Conservation (phyloP, 37 sponge, comb jelly and placozoan genomes). For the Ianthella basta region DNA sequence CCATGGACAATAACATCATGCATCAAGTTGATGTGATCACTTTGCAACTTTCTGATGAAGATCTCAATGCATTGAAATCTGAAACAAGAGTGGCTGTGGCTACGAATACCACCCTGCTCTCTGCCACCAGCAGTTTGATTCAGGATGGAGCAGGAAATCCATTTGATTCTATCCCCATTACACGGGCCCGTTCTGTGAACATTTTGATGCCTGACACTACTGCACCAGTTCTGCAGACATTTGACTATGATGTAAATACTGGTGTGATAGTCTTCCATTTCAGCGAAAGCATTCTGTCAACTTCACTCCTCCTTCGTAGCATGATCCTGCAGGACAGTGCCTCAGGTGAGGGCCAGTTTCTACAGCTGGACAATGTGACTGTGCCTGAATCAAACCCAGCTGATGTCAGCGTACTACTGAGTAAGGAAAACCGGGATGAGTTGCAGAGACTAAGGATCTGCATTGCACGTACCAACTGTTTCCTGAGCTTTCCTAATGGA, state of each 20-base stretch:
- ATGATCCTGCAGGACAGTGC: neutral
- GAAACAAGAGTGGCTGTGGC: slow-evolving; percentile 63
- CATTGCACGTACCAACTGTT: neutral
- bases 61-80: slow-evolving; percentile 78
- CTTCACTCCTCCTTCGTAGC: slow-evolving; percentile 20
- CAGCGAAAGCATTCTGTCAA: slow-evolving; percentile 49
- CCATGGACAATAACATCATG: neutral
- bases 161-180: slow-evolving; percentile 36
- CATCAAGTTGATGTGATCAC: slow-evolving; percentile 24
- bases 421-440: neutral
- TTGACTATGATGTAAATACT: slow-evolving; percentile 21
- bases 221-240: neutral
- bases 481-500: neutral
- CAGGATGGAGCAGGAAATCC: slow-evolving; percentile 72
- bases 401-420: slow-evolving; percentile 39
- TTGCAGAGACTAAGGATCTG: slow-evolving; percentile 2
- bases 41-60: slow-evolving; percentile 54
- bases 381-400: slow-evolving; percentile 47
- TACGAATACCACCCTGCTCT: slow-evolving; percentile 59
- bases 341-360: neutral
- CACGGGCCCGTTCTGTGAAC: neutral
- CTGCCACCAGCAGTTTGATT: slow-evolving; percentile 36
- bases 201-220: neutral
- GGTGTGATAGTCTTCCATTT: slow-evolving; percentile 20
- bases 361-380: slow-evolving; percentile 43